Percentiles rank a stretch among this genome's conserved stretches.
Evolutionary conservation across 2,113 vertebrate species (phyloP).

Genomic region (Zosterops pallidus): DNA sequence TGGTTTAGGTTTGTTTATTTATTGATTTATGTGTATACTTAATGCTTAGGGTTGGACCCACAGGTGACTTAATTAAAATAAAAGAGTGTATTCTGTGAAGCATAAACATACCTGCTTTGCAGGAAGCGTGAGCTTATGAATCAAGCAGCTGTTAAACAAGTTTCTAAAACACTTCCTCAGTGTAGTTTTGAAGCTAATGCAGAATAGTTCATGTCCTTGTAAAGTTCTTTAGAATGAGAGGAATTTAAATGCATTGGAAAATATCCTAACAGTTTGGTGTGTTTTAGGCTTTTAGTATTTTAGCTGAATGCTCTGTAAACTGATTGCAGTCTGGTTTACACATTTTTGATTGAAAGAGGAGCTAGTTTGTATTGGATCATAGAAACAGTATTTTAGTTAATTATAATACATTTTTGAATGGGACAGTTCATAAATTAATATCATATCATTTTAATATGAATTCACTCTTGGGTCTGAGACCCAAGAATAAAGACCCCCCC

Average conservation of each 20-base stretch:
- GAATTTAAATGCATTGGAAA: background rate
- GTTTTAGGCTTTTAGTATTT: background rate
- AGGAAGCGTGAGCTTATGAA: background rate
- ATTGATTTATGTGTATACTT: background rate
- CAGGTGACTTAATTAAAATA: background rate
- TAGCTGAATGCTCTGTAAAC: background rate
- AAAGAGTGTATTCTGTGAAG: background rate
- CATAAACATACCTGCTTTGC: background rate
- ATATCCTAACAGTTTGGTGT: background rate
- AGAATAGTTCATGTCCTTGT: background rate
- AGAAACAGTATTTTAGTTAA: background rate
- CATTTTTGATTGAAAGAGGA: background rate
- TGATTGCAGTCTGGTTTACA: background rate
- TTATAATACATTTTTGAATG: background rate
- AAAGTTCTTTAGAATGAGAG: background rate
- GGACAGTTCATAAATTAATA: background rate
- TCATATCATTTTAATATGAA: background rate
- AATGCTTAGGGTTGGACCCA: background rate
- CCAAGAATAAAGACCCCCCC: background rate
- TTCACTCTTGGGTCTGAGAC: background rate
- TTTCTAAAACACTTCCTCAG: background rate
- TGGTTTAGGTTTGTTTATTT: background rate
- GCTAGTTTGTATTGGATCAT: background rate
- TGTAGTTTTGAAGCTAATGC: background rate
- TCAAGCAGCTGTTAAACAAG: slow-evolving; percentile 8